Percentiles rank a stretch among this genome's conserved stretches.
Evolutionary conservation across 2,888 invertebrate species (phyloP).

Genomic region (Parascotia fuliginaria): DNA sequence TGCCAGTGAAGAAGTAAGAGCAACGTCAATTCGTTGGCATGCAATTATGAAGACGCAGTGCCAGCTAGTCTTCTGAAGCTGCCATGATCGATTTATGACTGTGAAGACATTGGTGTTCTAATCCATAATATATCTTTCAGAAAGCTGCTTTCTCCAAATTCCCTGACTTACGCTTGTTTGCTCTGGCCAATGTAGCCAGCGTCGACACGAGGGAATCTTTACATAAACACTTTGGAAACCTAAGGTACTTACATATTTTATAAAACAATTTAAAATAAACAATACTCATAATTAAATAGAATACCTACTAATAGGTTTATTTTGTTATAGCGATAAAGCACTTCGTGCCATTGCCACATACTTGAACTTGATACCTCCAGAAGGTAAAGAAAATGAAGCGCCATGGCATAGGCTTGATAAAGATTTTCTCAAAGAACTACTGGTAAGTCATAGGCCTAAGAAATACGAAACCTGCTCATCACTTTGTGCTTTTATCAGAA

Average conservation of each 20-base stretch:
- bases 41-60: too few relatives aligned
- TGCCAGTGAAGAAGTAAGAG: too few relatives aligned
- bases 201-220: slow-evolving; percentile 96
- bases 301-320: background rate
- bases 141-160: slow-evolving; percentile 97
- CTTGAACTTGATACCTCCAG: slow-evolving; percentile 93
- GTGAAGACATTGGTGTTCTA: too few relatives aligned
- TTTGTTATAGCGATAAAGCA: slow-evolving; percentile 86
- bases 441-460: slow-evolving; percentile 90
- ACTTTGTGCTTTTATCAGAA: too few relatives aligned
- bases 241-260: slow-evolving; percentile 83
- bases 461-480: too few relatives aligned
- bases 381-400: slow-evolving; percentile 88
- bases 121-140: slow-evolving; percentile 74
- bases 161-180: slow-evolving; percentile 93
- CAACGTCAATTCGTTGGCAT: too few relatives aligned
- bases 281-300: background rate
- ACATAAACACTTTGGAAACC: slow-evolving; percentile 92
- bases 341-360: slow-evolving; percentile 94
- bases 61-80: too few relatives aligned
- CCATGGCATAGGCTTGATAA: slow-evolving; percentile 93
- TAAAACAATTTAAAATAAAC: background rate
- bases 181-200: slow-evolving; percentile 96
- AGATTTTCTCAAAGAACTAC: slow-evolving; percentile 92
- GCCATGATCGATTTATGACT: too few relatives aligned